A percentile compares a stretch with the other conserved stretches of the same genome.
Evolutionary conservation across 2,113 vertebrate species (phyloP).

Genomic region (Trinectes maculatus): DNA sequence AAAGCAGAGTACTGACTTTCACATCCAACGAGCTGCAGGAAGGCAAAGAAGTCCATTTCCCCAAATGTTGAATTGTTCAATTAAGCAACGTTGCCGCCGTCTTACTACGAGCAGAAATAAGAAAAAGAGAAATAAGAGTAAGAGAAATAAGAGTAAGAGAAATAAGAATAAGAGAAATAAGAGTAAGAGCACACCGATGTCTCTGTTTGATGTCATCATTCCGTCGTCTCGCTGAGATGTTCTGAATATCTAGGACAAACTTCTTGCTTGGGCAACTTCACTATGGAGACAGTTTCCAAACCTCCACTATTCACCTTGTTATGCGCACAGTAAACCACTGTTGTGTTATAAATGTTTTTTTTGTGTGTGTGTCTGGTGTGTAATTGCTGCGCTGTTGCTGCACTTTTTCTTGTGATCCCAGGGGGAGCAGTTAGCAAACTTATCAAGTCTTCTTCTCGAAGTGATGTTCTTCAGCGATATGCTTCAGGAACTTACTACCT

Average conservation of each 20-base stretch:
- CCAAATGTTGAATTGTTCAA: constrained; percentile 1
- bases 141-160: too few relatives aligned
- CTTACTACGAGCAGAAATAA: constrained; percentile 17
- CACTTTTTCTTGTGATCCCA: constrained; percentile 40
- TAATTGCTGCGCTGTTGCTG: constrained; percentile 39
- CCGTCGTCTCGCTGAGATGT: constrained; percentile 58
- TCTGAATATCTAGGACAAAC: constrained; percentile 59
- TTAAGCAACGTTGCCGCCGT: constrained; percentile 19
- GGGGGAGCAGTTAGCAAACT: constrained; percentile 38
- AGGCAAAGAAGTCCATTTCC: background rate
- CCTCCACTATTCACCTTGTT: constrained; percentile 36
- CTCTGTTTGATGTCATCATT: constrained; percentile 74
- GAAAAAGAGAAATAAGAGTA: too few relatives aligned
- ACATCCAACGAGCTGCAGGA: background rate
- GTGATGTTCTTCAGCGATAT: constrained; percentile 9
- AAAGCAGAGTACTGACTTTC: background rate
- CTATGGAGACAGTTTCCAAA: constrained; percentile 46
- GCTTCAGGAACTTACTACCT: too few relatives aligned
- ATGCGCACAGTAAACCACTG: constrained; percentile 45
- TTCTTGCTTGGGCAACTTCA: constrained; percentile 51
- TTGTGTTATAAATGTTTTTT: constrained; percentile 36
- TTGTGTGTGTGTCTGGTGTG: background rate
- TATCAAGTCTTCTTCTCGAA: constrained; percentile 31
- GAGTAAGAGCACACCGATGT: constrained; percentile 38
- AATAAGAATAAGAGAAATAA: too few relatives aligned